A percentile compares a stretch with the other conserved stretches of the same genome.
These are phyloP conservation scores for Porites evermanni DNA, from an alignment of 92 coral and sea anemone species.

Conservation along the genomic window DNA sequence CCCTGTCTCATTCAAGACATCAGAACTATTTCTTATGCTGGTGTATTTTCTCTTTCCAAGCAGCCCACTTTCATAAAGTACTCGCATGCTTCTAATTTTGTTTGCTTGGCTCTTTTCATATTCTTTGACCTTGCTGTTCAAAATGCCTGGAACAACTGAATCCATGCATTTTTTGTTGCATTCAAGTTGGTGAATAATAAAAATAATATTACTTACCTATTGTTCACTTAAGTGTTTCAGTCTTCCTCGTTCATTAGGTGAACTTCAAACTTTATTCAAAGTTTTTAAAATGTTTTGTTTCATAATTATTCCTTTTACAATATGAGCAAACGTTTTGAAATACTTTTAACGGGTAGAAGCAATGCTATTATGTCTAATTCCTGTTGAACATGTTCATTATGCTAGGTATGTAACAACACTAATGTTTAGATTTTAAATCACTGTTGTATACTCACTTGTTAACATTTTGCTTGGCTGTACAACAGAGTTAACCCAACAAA, in stretches of 20 bases:
- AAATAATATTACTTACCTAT: background rate
- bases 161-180: slow-evolving; percentile 50
- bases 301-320: background rate
- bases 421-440: background rate
- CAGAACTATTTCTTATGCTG: slow-evolving; percentile 2
- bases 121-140: slow-evolving; percentile 62
- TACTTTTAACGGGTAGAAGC: background rate
- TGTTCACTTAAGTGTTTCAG: slow-evolving; percentile 5
- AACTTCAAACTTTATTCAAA: slow-evolving; percentile 3
- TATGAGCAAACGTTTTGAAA: background rate
- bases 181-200: slow-evolving; percentile 4
- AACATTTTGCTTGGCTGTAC: background rate
- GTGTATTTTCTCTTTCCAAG: slow-evolving; percentile 75
- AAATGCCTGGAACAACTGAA: slow-evolving; percentile 60
- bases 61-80: slow-evolving; percentile 72
- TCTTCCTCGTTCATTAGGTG: slow-evolving; percentile 1
- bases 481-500: slow-evolving; percentile 1
- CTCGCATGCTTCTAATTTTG: slow-evolving; percentile 74
- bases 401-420: background rate
- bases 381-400: background rate
- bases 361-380: too few relatives aligned
- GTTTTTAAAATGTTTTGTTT: background rate
- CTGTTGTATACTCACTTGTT: slow-evolving; percentile 5
- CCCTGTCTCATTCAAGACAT: slow-evolving; percentile 41
- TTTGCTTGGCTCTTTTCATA: slow-evolving; percentile 64